phyloP scores from a whole-genome alignment of 2,113 vertebrate species.

The Gulo gulo region DNA sequence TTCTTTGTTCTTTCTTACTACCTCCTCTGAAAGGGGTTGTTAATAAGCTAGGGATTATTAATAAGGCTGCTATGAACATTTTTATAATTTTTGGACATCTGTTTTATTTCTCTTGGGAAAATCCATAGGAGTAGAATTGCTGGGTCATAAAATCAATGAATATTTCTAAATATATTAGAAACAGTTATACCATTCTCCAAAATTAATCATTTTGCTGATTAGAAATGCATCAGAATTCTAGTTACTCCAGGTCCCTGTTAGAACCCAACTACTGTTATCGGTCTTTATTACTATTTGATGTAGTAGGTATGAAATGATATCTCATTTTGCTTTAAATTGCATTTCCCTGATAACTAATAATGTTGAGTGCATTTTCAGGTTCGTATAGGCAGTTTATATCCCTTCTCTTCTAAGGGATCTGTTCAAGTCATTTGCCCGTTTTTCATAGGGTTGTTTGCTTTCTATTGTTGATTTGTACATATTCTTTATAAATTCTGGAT shows the following conservation, averaged over 20 bases:
- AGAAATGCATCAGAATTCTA: neutral
- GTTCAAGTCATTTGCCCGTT: neutral
- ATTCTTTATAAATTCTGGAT: neutral
- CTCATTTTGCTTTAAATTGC: constrained; percentile 16
- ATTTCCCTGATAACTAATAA: constrained; percentile 1
- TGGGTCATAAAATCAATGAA: neutral
- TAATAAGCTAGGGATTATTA: constrained; percentile 12
- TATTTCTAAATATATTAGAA: neutral
- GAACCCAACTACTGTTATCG: neutral
- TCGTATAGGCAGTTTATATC: neutral
- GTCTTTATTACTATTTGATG: neutral
- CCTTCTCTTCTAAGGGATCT: neutral
- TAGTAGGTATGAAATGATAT: neutral
- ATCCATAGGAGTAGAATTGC: neutral
- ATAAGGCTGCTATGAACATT: neutral
- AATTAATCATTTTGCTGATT: neutral
- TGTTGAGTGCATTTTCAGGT: neutral
- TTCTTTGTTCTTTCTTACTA: neutral
- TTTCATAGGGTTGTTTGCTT: constrained; percentile 4
- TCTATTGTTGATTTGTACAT: neutral
- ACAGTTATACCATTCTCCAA: neutral
- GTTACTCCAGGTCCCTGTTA: neutral
- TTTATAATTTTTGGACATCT: neutral
- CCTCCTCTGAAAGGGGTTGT: neutral
- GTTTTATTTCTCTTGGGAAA: neutral